A percentile compares a stretch with the other conserved stretches of the same genome.
Evolutionary conservation across 2,113 vertebrate species (phyloP).

Genomic region (Boulengeromyrus knoepffleri): DNA sequence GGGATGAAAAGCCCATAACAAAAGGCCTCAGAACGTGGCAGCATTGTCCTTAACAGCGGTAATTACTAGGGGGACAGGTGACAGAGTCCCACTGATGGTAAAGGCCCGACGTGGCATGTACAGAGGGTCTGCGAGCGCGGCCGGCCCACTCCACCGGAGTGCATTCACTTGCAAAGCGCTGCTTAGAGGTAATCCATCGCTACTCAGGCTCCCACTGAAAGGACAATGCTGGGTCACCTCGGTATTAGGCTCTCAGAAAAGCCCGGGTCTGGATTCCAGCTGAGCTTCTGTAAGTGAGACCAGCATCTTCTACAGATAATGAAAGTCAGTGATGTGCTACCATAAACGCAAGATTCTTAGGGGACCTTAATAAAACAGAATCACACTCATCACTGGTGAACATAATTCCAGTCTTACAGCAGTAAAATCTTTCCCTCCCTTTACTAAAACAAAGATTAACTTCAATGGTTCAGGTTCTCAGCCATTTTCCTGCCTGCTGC

Average conservation of each 20-base stretch:
- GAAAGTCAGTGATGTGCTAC: constrained; percentile 13
- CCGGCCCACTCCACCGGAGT: constrained; percentile 46
- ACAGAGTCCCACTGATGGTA: constrained; percentile 33
- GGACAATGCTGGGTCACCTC: constrained; percentile 46
- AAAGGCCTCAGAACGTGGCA: constrained; percentile 32
- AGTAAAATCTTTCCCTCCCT: background rate
- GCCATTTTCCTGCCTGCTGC: background rate
- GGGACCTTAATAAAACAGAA: background rate
- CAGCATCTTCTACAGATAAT: background rate
- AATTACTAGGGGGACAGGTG: constrained; percentile 31
- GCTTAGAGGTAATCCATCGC: constrained; percentile 35
- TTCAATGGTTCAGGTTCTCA: background rate
- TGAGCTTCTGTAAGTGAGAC: background rate
- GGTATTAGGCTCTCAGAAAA: constrained; percentile 29
- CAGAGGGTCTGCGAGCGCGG: background rate
- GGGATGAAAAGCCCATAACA: constrained; percentile 7
- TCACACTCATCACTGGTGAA: background rate
- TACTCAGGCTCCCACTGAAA: constrained; percentile 31
- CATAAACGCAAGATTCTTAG: background rate
- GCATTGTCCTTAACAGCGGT: constrained; percentile 27
- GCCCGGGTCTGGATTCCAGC: background rate
- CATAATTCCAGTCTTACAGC: background rate
- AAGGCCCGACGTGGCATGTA: background rate
- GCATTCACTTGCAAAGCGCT: constrained; percentile 60
- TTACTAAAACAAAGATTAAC: background rate